Evolutionary conservation across 2,888 invertebrate genomes (phyloP).

Genomic region (Machimus atricapillus): DNA sequence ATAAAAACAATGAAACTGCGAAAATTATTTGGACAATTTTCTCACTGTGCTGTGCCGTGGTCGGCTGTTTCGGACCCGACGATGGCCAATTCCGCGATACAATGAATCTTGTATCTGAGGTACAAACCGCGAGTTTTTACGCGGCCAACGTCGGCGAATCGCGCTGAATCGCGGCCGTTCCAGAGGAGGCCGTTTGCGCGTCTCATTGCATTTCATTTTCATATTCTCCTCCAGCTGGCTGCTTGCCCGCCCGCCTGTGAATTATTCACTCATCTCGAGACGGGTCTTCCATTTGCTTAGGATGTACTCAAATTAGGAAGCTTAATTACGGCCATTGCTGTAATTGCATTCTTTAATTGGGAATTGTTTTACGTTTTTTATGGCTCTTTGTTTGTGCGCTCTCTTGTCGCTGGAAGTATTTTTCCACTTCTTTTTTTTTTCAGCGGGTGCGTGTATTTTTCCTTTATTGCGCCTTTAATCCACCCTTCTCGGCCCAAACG

Average conservation of each 20-base stretch:
- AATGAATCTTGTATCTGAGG: not conserved
- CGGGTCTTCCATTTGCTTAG: conserved; percentile 45
- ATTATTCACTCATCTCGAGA: conserved; percentile 36
- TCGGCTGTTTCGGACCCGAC: not conserved
- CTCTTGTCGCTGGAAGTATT: conserved; percentile 12
- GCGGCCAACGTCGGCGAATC: not conserved
- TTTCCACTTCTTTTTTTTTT: not conserved
- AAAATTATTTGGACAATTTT: conserved; percentile 36
- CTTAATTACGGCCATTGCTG: conserved; percentile 48
- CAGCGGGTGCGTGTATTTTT: conserved; percentile 15
- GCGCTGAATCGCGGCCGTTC: not conserved
- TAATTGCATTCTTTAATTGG: conserved; percentile 49
- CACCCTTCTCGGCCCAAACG: not conserved
- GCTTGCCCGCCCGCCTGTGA: not conserved
- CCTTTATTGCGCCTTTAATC: not conserved
- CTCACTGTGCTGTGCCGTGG: conserved; percentile 35
- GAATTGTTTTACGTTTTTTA: conserved; percentile 48
- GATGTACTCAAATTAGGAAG: conserved; percentile 48
- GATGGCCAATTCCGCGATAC: not conserved
- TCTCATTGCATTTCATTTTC: conserved; percentile 38
- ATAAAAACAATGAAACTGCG: conserved; percentile 42
- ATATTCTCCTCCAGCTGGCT: not conserved
- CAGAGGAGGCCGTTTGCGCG: not conserved
- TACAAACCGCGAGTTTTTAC: too few relatives aligned
- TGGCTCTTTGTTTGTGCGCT: conserved; percentile 45